Conservation (phyloP, 2,888 invertebrate genomes). For the Heterodera filipjevi region DNA sequence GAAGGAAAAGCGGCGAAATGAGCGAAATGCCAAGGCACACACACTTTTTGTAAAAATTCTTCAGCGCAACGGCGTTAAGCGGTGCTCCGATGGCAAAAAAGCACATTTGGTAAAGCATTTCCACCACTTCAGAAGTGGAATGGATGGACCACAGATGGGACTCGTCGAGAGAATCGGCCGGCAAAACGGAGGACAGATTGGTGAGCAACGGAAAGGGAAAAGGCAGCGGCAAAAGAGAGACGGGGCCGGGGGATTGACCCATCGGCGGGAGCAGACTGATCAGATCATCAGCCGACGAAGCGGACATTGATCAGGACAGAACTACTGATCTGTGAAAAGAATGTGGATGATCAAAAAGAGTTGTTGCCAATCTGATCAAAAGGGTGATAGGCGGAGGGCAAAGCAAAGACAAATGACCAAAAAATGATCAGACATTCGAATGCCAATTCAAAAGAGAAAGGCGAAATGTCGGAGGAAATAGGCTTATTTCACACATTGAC, state of each 20-base stretch:
- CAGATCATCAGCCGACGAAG: neutral
- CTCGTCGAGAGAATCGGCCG: constrained; percentile 17
- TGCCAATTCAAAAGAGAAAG: neutral
- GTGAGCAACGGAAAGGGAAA: constrained; percentile 17
- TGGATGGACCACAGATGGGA: constrained; percentile 29
- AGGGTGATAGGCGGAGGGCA: neutral
- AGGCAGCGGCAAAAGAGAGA: constrained; percentile 15
- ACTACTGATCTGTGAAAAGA: neutral
- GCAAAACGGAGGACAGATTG: neutral
- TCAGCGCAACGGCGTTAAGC: constrained; percentile 51
- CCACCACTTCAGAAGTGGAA: constrained; percentile 53
- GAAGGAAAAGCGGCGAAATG: neutral
- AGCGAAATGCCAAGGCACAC: neutral
- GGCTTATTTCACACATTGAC: neutral
- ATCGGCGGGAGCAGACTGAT: neutral
- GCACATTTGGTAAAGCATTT: constrained; percentile 59
- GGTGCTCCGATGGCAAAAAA: constrained; percentile 58
- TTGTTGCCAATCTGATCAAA: neutral
- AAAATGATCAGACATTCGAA: too few species aligned
- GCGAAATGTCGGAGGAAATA: too few species aligned
- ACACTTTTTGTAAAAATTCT: constrained; percentile 48
- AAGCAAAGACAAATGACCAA: neutral
- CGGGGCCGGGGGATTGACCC: neutral
- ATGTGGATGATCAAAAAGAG: constrained; percentile 4
- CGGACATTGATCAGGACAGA: neutral